Evolutionary conservation across 2,888 invertebrate species (phyloP), one percentile per base, ranked within the genome.

Genomic region (Ochropacha duplaris): DNA sequence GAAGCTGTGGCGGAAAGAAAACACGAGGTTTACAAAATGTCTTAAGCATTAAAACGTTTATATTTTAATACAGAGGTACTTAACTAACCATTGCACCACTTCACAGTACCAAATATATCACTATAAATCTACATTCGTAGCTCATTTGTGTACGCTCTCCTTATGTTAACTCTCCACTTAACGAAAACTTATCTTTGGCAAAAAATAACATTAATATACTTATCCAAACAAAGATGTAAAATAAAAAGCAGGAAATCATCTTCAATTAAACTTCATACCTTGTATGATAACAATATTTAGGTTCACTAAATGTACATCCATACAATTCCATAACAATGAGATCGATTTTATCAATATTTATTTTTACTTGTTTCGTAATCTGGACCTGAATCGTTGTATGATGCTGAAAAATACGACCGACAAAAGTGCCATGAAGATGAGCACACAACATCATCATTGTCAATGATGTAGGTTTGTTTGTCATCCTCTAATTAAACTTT

Each of bases 241-340:
- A 66, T 80, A 79, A 74, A 74, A 71, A 77, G n/a, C 31, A 36
- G 81, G 76, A 74, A 76, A 70, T 72, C 61, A 79, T 77, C 74
- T 74, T 74, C 74, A 78, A 78, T 81, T 83, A 81, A 86, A 90
- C 79, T 91, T 92, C 92, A 92, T 91, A 92, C 92, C 90, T 84
- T 88, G 92, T 92, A 92, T 92, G 92, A 92, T 92, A 92, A 92
- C 92, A 92, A 91, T 86, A 84, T 83, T 84, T 82, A 86, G 69
- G 80, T 78, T 84, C 78, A 80, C 83, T 85, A 86, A 77, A 82
- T 81, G 80, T 85, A 88, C 81, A 73, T 74, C 76, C 75, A 81
- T 76, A 85, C 78, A 86, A 84, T 83, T 90, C 81, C 84, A 88
- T 89, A 92, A 92, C 90, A 92, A 90, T 92, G 92, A 92, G 92